Evolutionary conservation across 2,888 invertebrate species (phyloP).

Genomic region (Cheilosia scutellata): DNA sequence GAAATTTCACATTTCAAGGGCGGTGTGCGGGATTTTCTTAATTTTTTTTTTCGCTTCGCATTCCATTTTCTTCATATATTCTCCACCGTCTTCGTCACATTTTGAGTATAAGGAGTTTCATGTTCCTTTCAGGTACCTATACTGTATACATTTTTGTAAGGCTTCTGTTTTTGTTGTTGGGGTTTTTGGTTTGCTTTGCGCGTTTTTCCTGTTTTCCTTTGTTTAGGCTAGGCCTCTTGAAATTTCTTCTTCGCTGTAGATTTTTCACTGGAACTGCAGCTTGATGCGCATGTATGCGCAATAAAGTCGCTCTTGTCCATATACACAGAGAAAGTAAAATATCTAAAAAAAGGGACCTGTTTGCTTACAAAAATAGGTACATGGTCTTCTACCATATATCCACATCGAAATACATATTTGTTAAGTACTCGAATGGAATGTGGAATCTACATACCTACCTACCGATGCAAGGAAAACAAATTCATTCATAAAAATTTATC

Average conservation of each 20-base stretch:
- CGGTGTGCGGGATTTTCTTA: slow-evolving; percentile 52
- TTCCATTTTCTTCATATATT: slow-evolving; percentile 32
- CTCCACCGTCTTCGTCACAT: neutral
- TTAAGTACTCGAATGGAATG: slow-evolving; percentile 55
- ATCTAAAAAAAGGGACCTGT: slow-evolving; percentile 58
- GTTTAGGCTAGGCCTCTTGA: slow-evolving; percentile 41
- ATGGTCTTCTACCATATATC: neutral
- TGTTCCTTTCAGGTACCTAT: slow-evolving; percentile 58
- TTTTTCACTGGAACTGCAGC: slow-evolving; percentile 66
- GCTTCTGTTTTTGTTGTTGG: slow-evolving; percentile 75
- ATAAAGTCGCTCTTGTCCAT: neutral
- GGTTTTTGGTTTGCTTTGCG: slow-evolving; percentile 46
- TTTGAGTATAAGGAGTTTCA: slow-evolving; percentile 25
- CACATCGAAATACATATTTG: slow-evolving; percentile 24
- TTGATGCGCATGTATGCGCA: slow-evolving; percentile 30
- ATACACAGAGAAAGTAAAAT: neutral
- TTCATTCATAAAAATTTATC: slow-evolving; percentile 72
- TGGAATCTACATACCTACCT: neutral
- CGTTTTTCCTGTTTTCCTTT: slow-evolving; percentile 68
- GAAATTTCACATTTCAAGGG: slow-evolving; percentile 66
- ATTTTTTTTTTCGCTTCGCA: slow-evolving; percentile 28
- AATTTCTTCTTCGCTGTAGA: slow-evolving; percentile 24
- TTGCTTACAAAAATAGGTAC: slow-evolving; percentile 43
- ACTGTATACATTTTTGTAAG: slow-evolving; percentile 69
- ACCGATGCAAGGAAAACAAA: slow-evolving; percentile 4